A percentile compares a stretch with the other conserved stretches of the same genome.
These are phyloP conservation scores for Amblyornis subalaris DNA, from an alignment of 2,113 vertebrate genomes.

Conservation along the genomic window DNA sequence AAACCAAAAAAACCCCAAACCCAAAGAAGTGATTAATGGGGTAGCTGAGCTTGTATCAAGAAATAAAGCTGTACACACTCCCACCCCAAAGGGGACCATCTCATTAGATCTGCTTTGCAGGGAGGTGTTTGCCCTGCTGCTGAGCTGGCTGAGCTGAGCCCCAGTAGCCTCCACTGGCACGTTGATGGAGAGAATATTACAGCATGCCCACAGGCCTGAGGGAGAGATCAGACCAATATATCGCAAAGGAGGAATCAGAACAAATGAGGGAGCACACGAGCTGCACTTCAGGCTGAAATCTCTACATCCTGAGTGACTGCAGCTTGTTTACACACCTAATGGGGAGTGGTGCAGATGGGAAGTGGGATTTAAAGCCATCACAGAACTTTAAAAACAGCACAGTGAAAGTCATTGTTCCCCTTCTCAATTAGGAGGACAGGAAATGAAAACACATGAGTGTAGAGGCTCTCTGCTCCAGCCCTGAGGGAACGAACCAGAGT, in stretches of 20 bases:
- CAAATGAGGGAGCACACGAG: conserved; percentile 25
- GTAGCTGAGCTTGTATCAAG: not conserved
- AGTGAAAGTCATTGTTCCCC: not conserved
- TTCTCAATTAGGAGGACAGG: not conserved
- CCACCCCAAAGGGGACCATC: not conserved
- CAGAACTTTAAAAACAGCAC: conserved; percentile 23
- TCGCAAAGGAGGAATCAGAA: not conserved
- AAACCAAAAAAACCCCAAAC: not conserved
- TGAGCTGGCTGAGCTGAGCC: not conserved
- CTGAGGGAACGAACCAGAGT: conserved; percentile 26
- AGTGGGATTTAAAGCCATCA: not conserved
- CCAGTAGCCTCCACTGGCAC: not conserved
- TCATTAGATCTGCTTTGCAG: not conserved
- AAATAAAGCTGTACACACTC: not conserved
- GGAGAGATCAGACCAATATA: not conserved
- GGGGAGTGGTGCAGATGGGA: not conserved
- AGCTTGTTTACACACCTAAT: not conserved
- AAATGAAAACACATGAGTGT: not conserved
- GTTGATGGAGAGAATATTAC: not conserved
- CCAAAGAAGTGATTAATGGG: not conserved
- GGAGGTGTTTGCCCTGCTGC: not conserved
- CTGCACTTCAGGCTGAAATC: not conserved
- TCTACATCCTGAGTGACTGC: not conserved
- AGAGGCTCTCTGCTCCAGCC: not conserved
- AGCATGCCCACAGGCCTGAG: not conserved